Percentiles rank a stretch among this genome's conserved stretches.
phyloP scores from a whole-genome alignment of 2,113 vertebrate genomes.

The Lepisosteus oculatus region DNA sequence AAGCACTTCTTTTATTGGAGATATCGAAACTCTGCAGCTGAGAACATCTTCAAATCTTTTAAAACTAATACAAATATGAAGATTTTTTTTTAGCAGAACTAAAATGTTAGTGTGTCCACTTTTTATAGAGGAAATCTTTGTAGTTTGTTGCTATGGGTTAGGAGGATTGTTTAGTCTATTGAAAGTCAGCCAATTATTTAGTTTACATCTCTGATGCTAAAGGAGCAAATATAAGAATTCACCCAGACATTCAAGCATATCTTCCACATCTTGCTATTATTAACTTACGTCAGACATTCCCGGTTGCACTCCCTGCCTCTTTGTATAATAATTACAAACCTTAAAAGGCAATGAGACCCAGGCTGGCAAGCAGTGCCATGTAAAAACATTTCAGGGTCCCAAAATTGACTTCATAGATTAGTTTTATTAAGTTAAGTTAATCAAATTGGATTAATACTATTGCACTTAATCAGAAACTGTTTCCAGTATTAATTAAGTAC shows the following conservation, averaged over 20 bases:
- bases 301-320: too few relatives aligned
- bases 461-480: background rate
- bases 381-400: background rate
- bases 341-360: conserved; percentile 19
- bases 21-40: too few relatives aligned
- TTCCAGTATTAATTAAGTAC: background rate
- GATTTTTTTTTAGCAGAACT: background rate
- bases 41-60: too few relatives aligned
- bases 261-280: conserved; percentile 6
- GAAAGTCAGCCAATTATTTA: background rate
- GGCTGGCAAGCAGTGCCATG: conserved; percentile 9
- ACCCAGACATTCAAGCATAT: background rate
- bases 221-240: background rate
- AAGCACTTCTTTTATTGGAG: too few relatives aligned
- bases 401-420: background rate
- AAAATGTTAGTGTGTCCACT: background rate
- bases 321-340: background rate
- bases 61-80: too few relatives aligned
- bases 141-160: background rate
- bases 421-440: conserved; percentile 1
- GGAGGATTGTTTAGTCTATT: background rate
- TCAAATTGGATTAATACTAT: background rate
- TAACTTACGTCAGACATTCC: background rate
- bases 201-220: background rate
- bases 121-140: too few relatives aligned